Base-by-base conservation (phyloP, 2,888 invertebrate species). In the Sclerodermus sp. region DNA sequence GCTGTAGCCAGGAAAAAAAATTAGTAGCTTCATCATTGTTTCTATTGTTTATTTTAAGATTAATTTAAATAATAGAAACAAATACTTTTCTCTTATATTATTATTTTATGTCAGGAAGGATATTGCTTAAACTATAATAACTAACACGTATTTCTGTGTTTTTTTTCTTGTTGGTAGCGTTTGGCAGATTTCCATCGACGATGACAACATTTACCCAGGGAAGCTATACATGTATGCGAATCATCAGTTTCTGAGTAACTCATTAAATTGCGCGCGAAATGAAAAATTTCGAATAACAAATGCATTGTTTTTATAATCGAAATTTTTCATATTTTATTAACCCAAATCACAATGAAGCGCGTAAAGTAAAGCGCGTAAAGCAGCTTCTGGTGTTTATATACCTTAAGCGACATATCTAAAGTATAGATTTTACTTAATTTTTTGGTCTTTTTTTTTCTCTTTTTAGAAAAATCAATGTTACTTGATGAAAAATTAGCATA, bases 181-280 rank as follows among this genome's bases (percentile, higher is more conserved):
- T 90, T 71, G 92, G 90, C 62, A 88, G 90, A 78, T 92, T 93
- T 77, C 91, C 93, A 46, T 80, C 86, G 55, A 90, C 89, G 78
- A 88, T 91, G 77, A 84, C 89, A 59, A 83, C 88, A 49, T 91
- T 87, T 80, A 90, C 90, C 61, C 90, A 91, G 79, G 93, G 93
- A 77, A 91, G 87, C 79, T 94, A 93, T 73, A 93, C 94, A 79
- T 94, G 94, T 94, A 87, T 82, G 87, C 82, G 81, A 71, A 65
- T 70, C 67, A 70, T 59, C 67, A 68, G 63, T 67, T 59, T 68
- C 64, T 70, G 67, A 76, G 72, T 77, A 75, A 74, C 58, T 62
- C 66, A 65, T 58, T 60, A 66, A 53, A 60, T 51, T 68, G 64
- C 67, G 67, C 70, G 69, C 62, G 60, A 63, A 54, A 58, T 49